Base-by-base conservation (phyloP, 2,888 invertebrate genomes). In the Zygogramma bicolorata region DNA sequence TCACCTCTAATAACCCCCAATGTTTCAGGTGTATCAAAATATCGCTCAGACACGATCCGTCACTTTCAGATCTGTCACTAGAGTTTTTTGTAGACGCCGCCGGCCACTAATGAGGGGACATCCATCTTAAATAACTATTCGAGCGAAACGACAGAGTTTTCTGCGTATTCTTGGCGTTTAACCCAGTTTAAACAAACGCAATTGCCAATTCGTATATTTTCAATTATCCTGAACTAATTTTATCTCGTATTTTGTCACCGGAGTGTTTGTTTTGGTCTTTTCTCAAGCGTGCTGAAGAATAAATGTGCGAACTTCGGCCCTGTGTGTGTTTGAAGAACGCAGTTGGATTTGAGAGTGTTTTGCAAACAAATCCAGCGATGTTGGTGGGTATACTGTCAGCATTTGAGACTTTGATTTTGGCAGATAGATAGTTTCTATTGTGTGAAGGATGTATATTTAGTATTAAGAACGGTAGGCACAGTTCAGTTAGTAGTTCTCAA, bases 131-230 rank as follows among this genome's bases (percentile, higher is more conserved):
- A 40, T 42, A 42, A 42, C 42, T n/a, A 62, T 42, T 62, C 62
- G 42, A 18, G 38, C 38, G 61, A 46, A 46, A 38, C 40, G 40
- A 61, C 20, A 20, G 15, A 60, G 31, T 27, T n/a, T 42, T 62
- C 40, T 22, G 58, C 38, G 27, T 66, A 66, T 66, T 66, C 57
- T 66, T 66, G 58, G 66, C 57, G 31, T 58, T 25, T 66, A 66
- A 66, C 66, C 66, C 66, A 66, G 66, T 66, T 66, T 40, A 29
- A 65, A 53, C 57, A 31, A 66, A 31, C 53, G 66, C 66, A 58
- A 40, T 58, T 66, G 66, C 66, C 66, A 66, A 58, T 58, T 66
- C 58, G 27, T 40, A 38, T 25, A 31, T 65, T 57, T 53, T 53
- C 57, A 58, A 66, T 66, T 66, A 22, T 38, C 53, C 25, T 53